phyloP scores from a whole-genome alignment of 2,888 invertebrate genomes.

The Tenthredo distinguenda region DNA sequence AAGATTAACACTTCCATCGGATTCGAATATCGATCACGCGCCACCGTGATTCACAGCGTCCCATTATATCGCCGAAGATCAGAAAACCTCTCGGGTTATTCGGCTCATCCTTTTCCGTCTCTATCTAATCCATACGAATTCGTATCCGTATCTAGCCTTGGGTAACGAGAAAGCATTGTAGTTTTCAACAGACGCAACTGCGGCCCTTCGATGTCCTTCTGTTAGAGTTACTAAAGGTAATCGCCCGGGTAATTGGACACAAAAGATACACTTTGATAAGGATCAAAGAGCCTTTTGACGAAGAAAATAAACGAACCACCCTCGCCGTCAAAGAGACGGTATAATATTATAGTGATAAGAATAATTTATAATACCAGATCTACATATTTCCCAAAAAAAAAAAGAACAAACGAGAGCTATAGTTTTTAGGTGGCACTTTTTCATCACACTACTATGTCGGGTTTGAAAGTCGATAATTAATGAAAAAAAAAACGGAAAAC shows the following conservation, averaged over 20 bases:
- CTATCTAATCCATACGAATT: neutral
- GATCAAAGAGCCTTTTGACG: constrained; percentile 22
- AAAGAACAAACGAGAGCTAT: neutral
- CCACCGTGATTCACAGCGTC: neutral
- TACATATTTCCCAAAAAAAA: neutral
- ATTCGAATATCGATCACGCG: constrained; percentile 21
- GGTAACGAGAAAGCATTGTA: constrained; percentile 29
- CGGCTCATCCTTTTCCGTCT: neutral
- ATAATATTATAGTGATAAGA: neutral
- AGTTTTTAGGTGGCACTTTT: neutral
- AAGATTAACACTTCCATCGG: constrained; percentile 4
- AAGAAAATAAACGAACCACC: neutral
- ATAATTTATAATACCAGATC: neutral
- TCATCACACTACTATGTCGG: too few relatives aligned
- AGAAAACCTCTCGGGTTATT: neutral
- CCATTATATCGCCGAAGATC: constrained; percentile 14
- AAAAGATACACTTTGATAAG: constrained; percentile 12
- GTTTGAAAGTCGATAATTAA: too few relatives aligned
- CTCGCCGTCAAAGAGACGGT: neutral
- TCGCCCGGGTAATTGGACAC: constrained; percentile 4
- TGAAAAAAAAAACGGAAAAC: too few relatives aligned
- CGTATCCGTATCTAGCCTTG: neutral
- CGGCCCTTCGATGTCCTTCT: neutral
- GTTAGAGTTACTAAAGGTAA: neutral
- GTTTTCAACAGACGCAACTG: neutral